These are phyloP conservation scores for Andricus grossulariae DNA, from an alignment of 1,140 invertebrate genomes.

Conservation along the genomic window DNA sequence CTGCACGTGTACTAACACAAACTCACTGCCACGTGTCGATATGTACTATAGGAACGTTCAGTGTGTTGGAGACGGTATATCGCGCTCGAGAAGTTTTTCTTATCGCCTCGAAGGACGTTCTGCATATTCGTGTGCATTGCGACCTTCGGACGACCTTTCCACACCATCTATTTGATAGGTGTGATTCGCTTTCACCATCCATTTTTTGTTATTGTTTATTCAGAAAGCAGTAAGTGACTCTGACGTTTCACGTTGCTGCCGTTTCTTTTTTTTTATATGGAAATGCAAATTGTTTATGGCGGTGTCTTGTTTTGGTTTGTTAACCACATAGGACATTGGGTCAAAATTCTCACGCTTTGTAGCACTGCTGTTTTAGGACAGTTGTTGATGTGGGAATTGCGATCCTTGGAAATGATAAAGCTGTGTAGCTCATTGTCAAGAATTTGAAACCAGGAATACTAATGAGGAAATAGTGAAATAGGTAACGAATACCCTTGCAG, in stretches of 20 bases:
- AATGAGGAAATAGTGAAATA: neutral
- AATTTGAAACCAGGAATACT: neutral
- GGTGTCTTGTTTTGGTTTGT: neutral
- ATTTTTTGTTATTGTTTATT: neutral
- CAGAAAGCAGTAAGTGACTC: neutral
- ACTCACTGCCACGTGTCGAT: slow-evolving; percentile 48
- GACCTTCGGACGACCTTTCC: slow-evolving; percentile 58
- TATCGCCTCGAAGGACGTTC: slow-evolving; percentile 53
- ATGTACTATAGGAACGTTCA: slow-evolving; percentile 33
- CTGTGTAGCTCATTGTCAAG: neutral
- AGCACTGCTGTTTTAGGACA: neutral
- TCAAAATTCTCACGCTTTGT: neutral
- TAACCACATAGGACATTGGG: neutral
- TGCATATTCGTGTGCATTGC: slow-evolving; percentile 47
- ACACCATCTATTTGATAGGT: slow-evolving; percentile 46
- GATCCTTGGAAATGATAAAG: neutral
- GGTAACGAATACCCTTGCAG: neutral
- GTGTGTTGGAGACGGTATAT: slow-evolving; percentile 38
- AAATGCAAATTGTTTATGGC: neutral
- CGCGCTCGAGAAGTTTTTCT: slow-evolving; percentile 52
- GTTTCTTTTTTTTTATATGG: neutral
- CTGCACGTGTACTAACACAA: slow-evolving; percentile 68
- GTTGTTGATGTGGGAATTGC: neutral
- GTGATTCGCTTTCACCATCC: slow-evolving; percentile 14
- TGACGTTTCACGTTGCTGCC: neutral